These are phyloP conservation scores for Scortum barcoo DNA, from an alignment of 2,113 vertebrate genomes.

Conservation along the genomic window DNA sequence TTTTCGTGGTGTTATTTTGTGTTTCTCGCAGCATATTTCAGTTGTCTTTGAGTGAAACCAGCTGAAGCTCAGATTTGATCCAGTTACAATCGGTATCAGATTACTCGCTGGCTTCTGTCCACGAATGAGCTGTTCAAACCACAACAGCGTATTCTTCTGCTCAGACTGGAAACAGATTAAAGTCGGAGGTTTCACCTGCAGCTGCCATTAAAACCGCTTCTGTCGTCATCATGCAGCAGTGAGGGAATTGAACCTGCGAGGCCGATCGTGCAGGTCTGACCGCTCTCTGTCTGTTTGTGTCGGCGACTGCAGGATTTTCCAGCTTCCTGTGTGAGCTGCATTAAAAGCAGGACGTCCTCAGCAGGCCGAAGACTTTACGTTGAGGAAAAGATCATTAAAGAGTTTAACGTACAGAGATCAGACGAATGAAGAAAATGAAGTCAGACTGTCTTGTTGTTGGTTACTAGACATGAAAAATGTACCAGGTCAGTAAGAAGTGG, in stretches of 20 bases:
- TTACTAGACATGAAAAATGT: not conserved
- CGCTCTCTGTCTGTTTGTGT: not conserved
- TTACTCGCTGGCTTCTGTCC: not conserved
- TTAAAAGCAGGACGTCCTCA: not conserved
- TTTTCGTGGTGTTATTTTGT: not conserved
- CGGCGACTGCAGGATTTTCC: not conserved
- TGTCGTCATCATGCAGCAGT: not conserved
- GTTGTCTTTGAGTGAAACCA: not conserved
- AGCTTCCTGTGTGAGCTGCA: conserved; percentile 13
- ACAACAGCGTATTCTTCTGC: not conserved
- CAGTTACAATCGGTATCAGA: not conserved
- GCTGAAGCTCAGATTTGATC: not conserved
- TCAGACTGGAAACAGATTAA: not conserved
- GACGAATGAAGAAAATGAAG: not conserved
- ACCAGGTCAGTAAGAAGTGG: not conserved
- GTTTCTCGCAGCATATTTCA: not conserved
- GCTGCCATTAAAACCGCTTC: not conserved
- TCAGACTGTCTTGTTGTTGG: not conserved
- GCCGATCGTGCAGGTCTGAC: not conserved
- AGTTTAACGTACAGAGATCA: not conserved
- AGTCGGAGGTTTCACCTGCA: not conserved
- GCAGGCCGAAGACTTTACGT: not conserved
- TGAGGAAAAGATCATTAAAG: not conserved
- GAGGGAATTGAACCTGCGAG: not conserved
- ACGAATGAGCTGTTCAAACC: not conserved